Evolutionary conservation across 2,113 vertebrate genomes (phyloP).

Genomic region (Prolemur simus): DNA sequence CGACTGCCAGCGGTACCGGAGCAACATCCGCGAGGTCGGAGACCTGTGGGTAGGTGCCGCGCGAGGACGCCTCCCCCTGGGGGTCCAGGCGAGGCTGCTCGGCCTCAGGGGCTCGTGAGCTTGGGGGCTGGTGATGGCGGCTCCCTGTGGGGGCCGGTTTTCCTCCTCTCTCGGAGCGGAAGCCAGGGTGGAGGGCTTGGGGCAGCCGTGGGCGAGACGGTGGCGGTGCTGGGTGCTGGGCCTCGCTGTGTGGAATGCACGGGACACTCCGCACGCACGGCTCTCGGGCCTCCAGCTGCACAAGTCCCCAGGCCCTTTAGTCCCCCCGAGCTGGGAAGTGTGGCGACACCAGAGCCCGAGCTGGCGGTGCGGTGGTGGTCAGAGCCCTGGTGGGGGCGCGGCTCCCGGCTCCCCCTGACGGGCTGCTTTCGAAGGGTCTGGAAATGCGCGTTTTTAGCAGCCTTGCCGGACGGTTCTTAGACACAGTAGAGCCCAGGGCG

Average conservation of each 20-base stretch:
- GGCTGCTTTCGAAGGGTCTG: fast-evolving
- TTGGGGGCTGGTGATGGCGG: fast-evolving
- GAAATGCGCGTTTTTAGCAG: fast-evolving
- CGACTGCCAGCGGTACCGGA: constrained; percentile 95
- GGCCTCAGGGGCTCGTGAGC: fast-evolving
- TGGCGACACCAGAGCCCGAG: fast-evolving
- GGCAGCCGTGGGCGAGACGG: fast-evolving
- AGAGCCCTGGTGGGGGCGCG: fast-evolving
- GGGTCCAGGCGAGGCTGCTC: fast-evolving
- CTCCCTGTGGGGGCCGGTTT: fast-evolving
- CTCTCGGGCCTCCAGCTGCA: neutral
- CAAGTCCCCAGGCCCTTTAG: neutral
- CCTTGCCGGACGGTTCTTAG: fast-evolving
- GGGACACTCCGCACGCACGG: fast-evolving
- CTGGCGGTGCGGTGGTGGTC: fast-evolving
- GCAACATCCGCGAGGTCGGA: constrained; percentile 92
- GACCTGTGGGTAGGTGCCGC: constrained; percentile 92
- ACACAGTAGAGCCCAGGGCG: neutral
- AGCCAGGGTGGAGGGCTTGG: neutral
- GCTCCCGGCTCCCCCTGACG: fast-evolving
- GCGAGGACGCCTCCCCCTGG: no score
- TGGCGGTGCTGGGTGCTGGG: neutral
- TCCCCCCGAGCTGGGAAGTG: fast-evolving
- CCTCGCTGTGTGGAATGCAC: neutral
- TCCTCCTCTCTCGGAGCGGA: neutral